phyloP scores from a whole-genome alignment of 1,140 invertebrate genomes.

The Psilanteris sp. region DNA sequence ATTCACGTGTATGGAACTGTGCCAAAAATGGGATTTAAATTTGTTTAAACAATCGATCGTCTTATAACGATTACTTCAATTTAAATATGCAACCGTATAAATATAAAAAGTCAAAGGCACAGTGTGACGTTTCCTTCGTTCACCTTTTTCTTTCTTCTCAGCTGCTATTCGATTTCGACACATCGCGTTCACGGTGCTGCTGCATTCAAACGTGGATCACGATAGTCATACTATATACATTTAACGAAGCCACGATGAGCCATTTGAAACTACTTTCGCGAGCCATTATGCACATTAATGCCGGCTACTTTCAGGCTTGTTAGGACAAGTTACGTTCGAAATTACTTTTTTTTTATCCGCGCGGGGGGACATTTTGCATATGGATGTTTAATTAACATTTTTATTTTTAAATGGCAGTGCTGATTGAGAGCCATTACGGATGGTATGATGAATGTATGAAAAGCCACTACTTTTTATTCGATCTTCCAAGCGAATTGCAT shows the following conservation, averaged over 20 bases:
- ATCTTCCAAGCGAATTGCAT: too few relatives aligned
- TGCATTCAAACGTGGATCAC: slow-evolving; percentile 61
- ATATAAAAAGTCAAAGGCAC: slow-evolving; percentile 4
- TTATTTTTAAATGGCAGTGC: slow-evolving; percentile 13
- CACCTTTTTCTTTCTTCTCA: slow-evolving; percentile 54
- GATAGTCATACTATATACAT: slow-evolving; percentile 54
- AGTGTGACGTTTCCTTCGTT: slow-evolving; percentile 25
- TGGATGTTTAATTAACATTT: slow-evolving; percentile 36
- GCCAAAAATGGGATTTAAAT: too few relatives aligned
- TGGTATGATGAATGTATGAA: slow-evolving; percentile 32
- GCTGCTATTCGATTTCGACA: slow-evolving; percentile 58
- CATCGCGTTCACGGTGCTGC: slow-evolving; percentile 37
- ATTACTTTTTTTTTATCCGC: slow-evolving; percentile 16
- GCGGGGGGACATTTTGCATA: slow-evolving; percentile 19
- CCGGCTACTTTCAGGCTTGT: slow-evolving; percentile 57
- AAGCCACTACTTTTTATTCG: too few relatives aligned
- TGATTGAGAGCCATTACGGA: slow-evolving; percentile 23
- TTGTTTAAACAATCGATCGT: too few relatives aligned
- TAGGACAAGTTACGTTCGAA: slow-evolving; percentile 41
- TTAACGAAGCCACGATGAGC: slow-evolving; percentile 61
- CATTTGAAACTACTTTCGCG: slow-evolving; percentile 63
- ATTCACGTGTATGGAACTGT: too few relatives aligned
- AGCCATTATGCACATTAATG: slow-evolving; percentile 60
- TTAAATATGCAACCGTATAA: not conserved
- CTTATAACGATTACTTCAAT: too few relatives aligned